These are phyloP conservation scores for Liopterus haemorrhoidalis DNA, from an alignment of 2,888 invertebrate species.

Conservation along the genomic window DNA sequence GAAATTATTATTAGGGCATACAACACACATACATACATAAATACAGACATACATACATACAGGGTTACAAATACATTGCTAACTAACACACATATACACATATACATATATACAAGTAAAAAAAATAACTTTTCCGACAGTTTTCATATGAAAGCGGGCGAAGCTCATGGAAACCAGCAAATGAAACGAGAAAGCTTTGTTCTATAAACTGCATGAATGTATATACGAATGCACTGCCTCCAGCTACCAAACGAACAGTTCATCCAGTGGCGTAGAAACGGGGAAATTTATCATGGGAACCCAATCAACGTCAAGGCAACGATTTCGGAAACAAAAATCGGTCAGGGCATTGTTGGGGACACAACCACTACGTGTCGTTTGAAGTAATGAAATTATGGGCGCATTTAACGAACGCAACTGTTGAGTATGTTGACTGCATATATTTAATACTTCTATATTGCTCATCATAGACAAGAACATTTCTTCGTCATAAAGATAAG, in stretches of 20 bases:
- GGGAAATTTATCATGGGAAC: too few species aligned
- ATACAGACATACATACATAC: conserved; percentile 24
- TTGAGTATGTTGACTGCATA: too few species aligned
- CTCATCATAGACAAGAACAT: too few species aligned
- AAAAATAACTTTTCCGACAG: conserved; percentile 42
- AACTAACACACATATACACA: conserved; percentile 1
- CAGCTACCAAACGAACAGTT: conserved; percentile 36
- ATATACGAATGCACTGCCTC: conserved; percentile 34
- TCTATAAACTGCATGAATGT: conserved; percentile 34
- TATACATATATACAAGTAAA: conserved; percentile 26
- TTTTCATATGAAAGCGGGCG: conserved; percentile 38
- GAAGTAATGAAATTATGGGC: too few species aligned
- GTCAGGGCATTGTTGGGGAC: too few species aligned
- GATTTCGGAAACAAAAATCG: too few species aligned
- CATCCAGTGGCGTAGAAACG: too few species aligned
- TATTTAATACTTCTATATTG: too few species aligned
- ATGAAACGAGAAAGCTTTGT: conserved; percentile 41
- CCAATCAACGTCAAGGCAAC: too few species aligned
- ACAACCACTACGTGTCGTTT: too few species aligned
- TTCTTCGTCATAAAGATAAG: too few species aligned
- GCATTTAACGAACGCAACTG: too few species aligned
- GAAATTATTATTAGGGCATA: conserved; percentile 23
- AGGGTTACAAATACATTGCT: conserved; percentile 2
- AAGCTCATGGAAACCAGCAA: conserved; percentile 37
- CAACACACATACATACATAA: conserved; percentile 11